These are phyloP conservation scores for Drosophila paucipuncta DNA, from an alignment of 2,888 invertebrate genomes.

Conservation along the genomic window DNA sequence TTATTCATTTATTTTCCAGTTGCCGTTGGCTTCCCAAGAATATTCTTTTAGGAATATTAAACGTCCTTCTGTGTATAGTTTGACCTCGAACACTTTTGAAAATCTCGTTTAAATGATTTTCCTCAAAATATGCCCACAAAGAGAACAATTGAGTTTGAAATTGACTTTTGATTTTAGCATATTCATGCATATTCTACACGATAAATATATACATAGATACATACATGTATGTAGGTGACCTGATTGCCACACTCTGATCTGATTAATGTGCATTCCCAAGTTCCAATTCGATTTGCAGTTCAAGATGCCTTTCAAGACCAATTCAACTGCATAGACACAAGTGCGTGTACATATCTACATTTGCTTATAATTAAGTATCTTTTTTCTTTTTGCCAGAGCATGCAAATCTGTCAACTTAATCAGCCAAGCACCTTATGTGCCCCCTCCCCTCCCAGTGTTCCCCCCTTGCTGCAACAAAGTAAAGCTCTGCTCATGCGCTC, in stretches of 20 bases:
- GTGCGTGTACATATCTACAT: not conserved
- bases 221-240: not conserved
- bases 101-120: not conserved
- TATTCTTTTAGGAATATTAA: not conserved
- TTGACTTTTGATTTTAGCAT: not conserved
- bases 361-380: constrained; percentile 30
- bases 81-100: not conserved
- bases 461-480: constrained; percentile 10
- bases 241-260: not conserved
- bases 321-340: constrained; percentile 27
- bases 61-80: not conserved
- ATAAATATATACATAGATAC: not conserved
- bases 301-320: constrained; percentile 16
- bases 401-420: constrained; percentile 57
- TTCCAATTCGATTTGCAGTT: constrained; percentile 26
- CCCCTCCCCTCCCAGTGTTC: not conserved
- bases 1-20: not conserved
- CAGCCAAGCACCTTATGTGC: constrained; percentile 33
- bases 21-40: not conserved
- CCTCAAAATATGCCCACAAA: not conserved
- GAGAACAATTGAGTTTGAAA: not conserved
- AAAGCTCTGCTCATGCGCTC: constrained; percentile 24
- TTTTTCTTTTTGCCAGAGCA: constrained; percentile 10
- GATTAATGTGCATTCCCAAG: not conserved
- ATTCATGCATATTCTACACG: not conserved